phyloP scores from a whole-genome alignment of 2,113 vertebrate genomes.

The Bubo blakistoni region DNA sequence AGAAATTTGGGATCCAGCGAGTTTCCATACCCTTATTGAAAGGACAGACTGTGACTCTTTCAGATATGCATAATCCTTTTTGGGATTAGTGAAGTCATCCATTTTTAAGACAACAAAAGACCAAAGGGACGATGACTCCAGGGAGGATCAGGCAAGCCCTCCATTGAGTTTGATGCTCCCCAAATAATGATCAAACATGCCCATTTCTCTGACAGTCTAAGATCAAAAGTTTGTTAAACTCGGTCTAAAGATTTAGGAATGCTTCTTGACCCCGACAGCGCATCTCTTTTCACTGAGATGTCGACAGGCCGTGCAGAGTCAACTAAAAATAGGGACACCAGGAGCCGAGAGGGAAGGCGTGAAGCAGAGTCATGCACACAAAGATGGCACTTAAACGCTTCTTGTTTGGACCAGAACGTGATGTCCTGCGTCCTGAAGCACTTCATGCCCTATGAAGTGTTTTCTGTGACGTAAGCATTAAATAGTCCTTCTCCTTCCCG shows the following conservation, averaged over 20 bases:
- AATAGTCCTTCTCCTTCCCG: not conserved
- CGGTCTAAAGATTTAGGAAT: not conserved
- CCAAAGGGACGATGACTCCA: not conserved
- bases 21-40: not conserved
- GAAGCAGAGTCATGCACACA: not conserved
- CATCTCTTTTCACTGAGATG: not conserved
- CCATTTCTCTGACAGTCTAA: not conserved
- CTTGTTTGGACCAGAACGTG: not conserved
- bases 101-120: not conserved
- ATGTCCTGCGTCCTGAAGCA: not conserved
- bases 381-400: not conserved
- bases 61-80: not conserved
- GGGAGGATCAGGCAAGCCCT: not conserved
- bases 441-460: not conserved
- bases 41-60: not conserved
- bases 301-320: not conserved
- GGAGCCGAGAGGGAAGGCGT: not conserved
- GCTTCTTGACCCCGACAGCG: accelerated
- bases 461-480: not conserved
- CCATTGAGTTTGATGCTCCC: too few relatives aligned
- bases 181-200: not conserved
- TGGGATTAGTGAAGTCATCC: not conserved
- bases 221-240: not conserved
- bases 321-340: not conserved
- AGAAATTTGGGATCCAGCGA: not conserved